Percentiles rank a stretch among this genome's conserved stretches.
Evolutionary conservation across 1,140 invertebrate genomes (phyloP).

Genomic region (Drosophila ercepeae): DNA sequence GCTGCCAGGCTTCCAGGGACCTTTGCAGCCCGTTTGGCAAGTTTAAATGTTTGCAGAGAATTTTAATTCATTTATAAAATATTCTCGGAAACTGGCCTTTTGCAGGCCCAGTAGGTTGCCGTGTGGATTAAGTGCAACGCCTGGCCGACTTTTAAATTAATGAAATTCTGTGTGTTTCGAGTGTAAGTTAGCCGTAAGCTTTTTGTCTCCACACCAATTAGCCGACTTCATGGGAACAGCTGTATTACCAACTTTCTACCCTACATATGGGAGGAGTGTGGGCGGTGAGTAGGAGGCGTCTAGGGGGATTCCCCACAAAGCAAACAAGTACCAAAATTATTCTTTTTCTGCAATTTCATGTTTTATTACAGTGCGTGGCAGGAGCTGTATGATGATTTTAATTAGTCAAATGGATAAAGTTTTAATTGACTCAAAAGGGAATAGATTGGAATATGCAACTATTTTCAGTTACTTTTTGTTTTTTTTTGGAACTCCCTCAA

Average conservation of each 20-base stretch:
- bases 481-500: background rate
- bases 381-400: background rate
- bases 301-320: conserved; percentile 2
- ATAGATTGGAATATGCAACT: background rate
- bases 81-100: conserved; percentile 3
- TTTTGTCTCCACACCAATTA: conserved; percentile 39
- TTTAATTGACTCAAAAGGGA: background rate
- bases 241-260: background rate
- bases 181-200: conserved; percentile 42
- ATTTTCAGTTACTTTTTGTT: background rate
- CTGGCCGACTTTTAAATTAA: conserved; percentile 35
- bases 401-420: background rate
- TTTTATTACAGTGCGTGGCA: background rate
- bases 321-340: conserved; percentile 12
- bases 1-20: too few relatives aligned
- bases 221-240: conserved; percentile 16
- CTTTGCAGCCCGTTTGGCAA: conserved; percentile 16
- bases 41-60: conserved; percentile 44
- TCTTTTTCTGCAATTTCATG: background rate
- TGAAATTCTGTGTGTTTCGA: conserved; percentile 42
- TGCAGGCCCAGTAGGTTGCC: background rate
- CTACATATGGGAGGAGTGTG: background rate
- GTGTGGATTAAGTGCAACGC: conserved; percentile 42
- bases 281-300: background rate
- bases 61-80: conserved; percentile 62